Evolutionary conservation across 2,888 invertebrate genomes (phyloP), one percentile per base, ranked within the genome.

Genomic region (Eugnorisma glareosa): DNA sequence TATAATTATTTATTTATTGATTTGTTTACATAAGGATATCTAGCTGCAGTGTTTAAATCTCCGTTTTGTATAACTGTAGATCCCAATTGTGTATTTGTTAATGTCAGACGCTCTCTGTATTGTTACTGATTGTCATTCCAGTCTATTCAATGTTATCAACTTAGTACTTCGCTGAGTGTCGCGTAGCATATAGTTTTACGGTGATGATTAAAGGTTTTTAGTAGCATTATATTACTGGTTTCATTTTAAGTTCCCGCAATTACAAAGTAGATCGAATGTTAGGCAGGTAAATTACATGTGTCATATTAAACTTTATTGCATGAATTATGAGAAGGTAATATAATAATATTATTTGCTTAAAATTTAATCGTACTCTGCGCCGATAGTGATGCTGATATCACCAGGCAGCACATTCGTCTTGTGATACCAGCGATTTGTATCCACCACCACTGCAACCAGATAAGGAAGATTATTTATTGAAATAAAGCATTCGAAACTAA

Each of bases 351-450:
- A n/a, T n/a, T n/a, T n/a, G n/a, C n/a, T n/a, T n/a, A 11, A 2
- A 18, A 48, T 0, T 97, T 96, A 99, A 94, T 99, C 99, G 93
- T 98, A 99, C 94, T 99, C 99, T 0, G 99, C 99, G 51, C 99
- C 99, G 88, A 99, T 99, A 0, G 99, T 99, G 89, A 99, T 98
- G 96, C 99, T 99, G 92, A 99, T 98, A 87, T 98, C 98, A 31
- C 98, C 98, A 0, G 99, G 98, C 67, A 98, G 97, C 77, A 99
- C 98, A 88, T 97, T 96, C 0, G 99, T 99, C 92, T 98, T 98
- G 96, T 99, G 99, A 93, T 99, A 99, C 99, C 99, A 99, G 75
- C 98, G 98, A 93, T 99, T 99, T 0, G 99, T 99, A 93, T 99
- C 99, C 90, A 99, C 96, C 68, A 99, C 98, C 97, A 99, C 99